Conservation (phyloP, 1,140 invertebrate species). For the Latrodectus geometricus region DNA sequence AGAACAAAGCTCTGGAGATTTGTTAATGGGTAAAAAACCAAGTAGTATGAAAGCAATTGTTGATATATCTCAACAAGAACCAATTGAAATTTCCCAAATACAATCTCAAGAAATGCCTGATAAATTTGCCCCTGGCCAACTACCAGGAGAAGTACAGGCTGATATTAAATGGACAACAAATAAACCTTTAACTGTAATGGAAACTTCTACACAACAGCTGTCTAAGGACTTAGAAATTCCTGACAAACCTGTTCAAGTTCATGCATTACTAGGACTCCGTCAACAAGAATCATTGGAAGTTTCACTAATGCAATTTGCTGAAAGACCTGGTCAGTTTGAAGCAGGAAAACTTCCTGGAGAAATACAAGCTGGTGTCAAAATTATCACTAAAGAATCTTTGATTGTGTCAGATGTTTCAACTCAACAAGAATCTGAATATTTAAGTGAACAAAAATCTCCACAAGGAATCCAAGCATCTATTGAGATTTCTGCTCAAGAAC, state of each 20-base stretch:
- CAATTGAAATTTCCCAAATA: conserved; percentile 43
- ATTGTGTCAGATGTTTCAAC: conserved; percentile 59
- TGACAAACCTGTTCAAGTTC: conserved; percentile 48
- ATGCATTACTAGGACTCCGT: conserved; percentile 43
- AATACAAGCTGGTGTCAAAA: conserved; percentile 41
- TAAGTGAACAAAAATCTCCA: conserved; percentile 12
- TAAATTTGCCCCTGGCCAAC: conserved; percentile 53
- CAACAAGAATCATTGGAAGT: conserved; percentile 42
- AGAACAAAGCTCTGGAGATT: conserved; percentile 41
- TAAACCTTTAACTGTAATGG: conserved; percentile 42
- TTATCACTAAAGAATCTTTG: conserved; percentile 52
- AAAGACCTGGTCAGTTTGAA: conserved; percentile 41
- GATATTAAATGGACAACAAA: conserved; percentile 45
- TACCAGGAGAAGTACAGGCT: conserved; percentile 59
- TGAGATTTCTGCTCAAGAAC: conserved; percentile 30
- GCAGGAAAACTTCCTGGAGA: conserved; percentile 40
- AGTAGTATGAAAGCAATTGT: conserved; percentile 1
- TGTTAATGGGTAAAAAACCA: conserved; percentile 41
- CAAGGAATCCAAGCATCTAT: conserved; percentile 1
- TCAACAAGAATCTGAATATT: conserved; percentile 45
- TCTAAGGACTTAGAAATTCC: conserved; percentile 12
- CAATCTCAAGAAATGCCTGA: conserved; percentile 48
- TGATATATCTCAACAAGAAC: conserved; percentile 48
- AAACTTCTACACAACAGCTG: conserved; percentile 46
- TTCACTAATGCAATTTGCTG: conserved; percentile 20